Percentiles rank a stretch among this genome's conserved stretches.
phyloP scores from a whole-genome alignment of 2,888 invertebrate genomes.

The Seladonia tumulorum region DNA sequence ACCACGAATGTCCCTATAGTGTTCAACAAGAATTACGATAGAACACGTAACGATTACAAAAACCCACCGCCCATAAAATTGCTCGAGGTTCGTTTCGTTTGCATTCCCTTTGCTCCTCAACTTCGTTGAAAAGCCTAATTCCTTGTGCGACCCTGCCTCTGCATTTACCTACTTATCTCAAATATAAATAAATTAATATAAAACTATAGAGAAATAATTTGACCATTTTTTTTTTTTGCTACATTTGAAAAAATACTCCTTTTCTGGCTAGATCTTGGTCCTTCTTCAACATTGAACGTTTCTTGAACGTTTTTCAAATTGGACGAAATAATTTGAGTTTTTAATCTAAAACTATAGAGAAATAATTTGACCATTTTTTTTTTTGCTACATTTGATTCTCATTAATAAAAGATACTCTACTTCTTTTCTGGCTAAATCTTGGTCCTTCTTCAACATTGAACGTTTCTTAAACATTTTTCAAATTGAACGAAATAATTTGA shows the following conservation, averaged over 20 bases:
- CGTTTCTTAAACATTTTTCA: too few relatives aligned
- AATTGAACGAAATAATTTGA: not conserved
- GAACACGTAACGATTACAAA: constrained; percentile 11
- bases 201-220: not conserved
- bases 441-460: too few relatives aligned
- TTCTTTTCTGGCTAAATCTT: too few relatives aligned
- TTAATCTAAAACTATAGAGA: too few relatives aligned
- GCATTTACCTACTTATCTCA: not conserved
- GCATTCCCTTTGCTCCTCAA: not conserved
- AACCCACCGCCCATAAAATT: not conserved
- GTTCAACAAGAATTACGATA: constrained; percentile 32
- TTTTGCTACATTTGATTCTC: too few relatives aligned
- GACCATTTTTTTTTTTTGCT: not conserved
- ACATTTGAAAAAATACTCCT: not conserved
- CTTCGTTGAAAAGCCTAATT: not conserved
- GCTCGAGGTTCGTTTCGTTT: not conserved
- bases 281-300: too few relatives aligned
- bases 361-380: too few relatives aligned
- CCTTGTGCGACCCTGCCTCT: not conserved
- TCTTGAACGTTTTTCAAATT: too few relatives aligned
- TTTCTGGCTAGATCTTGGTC: not conserved
- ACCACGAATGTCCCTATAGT: constrained; percentile 41
- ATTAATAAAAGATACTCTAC: too few relatives aligned
- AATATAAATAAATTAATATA: not conserved
- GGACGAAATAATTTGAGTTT: not conserved